A percentile compares a stretch with the other conserved stretches of the same genome.
These are phyloP conservation scores for Pseudoatta argentina DNA, from an alignment of 1,140 invertebrate species.

Conservation along the genomic window DNA sequence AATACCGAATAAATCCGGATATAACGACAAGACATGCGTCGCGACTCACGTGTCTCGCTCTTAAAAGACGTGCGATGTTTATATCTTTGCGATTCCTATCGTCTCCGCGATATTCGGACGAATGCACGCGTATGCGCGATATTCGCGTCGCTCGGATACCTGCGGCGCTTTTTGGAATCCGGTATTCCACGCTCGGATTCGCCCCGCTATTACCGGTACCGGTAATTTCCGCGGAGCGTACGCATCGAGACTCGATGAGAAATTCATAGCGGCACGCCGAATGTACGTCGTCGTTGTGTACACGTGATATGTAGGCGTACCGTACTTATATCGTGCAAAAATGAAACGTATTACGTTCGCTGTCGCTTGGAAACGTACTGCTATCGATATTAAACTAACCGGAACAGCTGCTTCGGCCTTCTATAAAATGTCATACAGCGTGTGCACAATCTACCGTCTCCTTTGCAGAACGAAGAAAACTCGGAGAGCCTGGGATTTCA, in stretches of 20 bases:
- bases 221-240: slow-evolving; percentile 33
- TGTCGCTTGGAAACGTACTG: background rate
- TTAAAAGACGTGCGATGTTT: slow-evolving; percentile 30
- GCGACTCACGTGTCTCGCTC: background rate
- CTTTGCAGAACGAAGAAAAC: background rate
- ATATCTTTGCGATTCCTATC: slow-evolving; percentile 43
- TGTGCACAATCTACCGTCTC: background rate
- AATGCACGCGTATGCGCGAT: slow-evolving; percentile 4
- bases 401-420: slow-evolving; percentile 27
- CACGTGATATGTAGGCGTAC: background rate
- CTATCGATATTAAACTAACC: slow-evolving; percentile 49
- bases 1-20: background rate
- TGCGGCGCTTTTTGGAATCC: slow-evolving; percentile 25
- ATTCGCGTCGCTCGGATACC: slow-evolving; percentile 39
- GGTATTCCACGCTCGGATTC: slow-evolving; percentile 30
- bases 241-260: slow-evolving; percentile 20
- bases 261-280: slow-evolving; percentile 16
- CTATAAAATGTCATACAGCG: slow-evolving; percentile 1
- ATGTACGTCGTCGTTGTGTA: background rate
- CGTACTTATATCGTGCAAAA: slow-evolving; percentile 26
- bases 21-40: background rate
- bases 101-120: slow-evolving; percentile 6
- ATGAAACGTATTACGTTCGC: background rate
- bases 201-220: slow-evolving; percentile 5
- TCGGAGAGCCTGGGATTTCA: background rate